These are phyloP conservation scores for Pseudorhombus dupliciocellatus DNA, from an alignment of 2,113 vertebrate genomes.

Conservation along the genomic window DNA sequence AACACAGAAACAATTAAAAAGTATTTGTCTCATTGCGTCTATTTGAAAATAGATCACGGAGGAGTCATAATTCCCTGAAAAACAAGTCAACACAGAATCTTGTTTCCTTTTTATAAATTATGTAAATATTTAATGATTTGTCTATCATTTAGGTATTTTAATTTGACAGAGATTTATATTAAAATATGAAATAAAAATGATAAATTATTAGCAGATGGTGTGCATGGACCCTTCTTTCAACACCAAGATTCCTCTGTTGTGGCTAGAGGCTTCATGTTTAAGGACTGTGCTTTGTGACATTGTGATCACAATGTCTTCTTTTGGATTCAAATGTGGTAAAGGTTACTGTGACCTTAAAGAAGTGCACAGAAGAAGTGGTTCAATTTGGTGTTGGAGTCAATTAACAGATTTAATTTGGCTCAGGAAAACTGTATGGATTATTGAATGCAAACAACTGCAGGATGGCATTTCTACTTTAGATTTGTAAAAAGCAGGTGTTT, in stretches of 20 bases:
- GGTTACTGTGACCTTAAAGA: no score
- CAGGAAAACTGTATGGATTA: no score
- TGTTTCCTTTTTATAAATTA: conserved; percentile 77
- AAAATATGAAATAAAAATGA: conserved; percentile 79
- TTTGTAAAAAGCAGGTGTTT: not conserved
- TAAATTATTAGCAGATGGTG: conserved; percentile 73
- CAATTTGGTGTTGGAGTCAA: no score
- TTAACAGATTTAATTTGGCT: no score
- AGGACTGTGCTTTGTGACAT: no score
- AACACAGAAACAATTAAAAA: conserved; percentile 43
- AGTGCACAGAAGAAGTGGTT: no score
- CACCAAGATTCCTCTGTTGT: no score
- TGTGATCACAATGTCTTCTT: no score
- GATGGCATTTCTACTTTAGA: conserved; percentile 9
- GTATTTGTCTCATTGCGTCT: conserved; percentile 32
- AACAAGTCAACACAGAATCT: conserved; percentile 55
- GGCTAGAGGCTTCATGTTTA: no score
- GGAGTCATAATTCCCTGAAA: conserved; percentile 41
- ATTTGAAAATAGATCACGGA: conserved; percentile 26
- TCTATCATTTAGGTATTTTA: conserved; percentile 78
- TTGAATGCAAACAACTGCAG: not conserved
- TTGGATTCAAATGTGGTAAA: no score
- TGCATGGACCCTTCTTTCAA: conserved; percentile 12
- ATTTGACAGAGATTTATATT: conserved; percentile 84
- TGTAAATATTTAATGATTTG: conserved; percentile 79